Percentiles rank a stretch among this genome's conserved stretches.
phyloP scores from a whole-genome alignment of 2,797 vertebrate species.

The Staurois parvus region DNA sequence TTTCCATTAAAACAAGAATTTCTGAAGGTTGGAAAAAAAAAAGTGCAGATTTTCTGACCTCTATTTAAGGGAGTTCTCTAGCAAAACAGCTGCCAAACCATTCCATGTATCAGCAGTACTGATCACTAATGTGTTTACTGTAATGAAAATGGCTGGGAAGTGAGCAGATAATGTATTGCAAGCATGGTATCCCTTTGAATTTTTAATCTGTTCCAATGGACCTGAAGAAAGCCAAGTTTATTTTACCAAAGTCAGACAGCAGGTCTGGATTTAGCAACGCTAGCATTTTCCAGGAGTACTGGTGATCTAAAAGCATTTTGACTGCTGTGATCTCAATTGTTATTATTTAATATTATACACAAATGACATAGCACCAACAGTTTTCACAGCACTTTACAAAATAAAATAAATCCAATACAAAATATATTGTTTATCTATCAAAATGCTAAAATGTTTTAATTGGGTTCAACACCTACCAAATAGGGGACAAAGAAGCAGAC shows the following conservation, averaged over 20 bases:
- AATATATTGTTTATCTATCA: background rate
- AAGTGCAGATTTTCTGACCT: background rate
- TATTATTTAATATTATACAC: no score
- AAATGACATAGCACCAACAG: no score
- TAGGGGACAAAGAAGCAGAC: slow-evolving; percentile 94
- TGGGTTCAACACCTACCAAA: slow-evolving; percentile 79
- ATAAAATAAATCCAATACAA: background rate
- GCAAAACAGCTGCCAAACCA: background rate
- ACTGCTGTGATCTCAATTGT: background rate
- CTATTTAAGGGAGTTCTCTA: background rate
- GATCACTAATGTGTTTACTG: slow-evolving; percentile 1
- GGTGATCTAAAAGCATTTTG: background rate
- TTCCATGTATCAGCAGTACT: background rate
- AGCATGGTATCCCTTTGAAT: no score
- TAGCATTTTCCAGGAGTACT: background rate
- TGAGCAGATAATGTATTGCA: background rate
- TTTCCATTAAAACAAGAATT: background rate
- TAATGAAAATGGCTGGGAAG: background rate
- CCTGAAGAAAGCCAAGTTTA: background rate
- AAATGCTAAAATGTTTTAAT: background rate
- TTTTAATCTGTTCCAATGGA: no score
- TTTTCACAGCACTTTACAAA: no score
- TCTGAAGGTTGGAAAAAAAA: background rate
- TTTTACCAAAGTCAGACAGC: background rate
- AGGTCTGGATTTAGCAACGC: no score